Percentiles rank a stretch among this genome's conserved stretches.
Evolutionary conservation across 2,113 vertebrate genomes (phyloP).

Genomic region (Oenanthe oenanthe): DNA sequence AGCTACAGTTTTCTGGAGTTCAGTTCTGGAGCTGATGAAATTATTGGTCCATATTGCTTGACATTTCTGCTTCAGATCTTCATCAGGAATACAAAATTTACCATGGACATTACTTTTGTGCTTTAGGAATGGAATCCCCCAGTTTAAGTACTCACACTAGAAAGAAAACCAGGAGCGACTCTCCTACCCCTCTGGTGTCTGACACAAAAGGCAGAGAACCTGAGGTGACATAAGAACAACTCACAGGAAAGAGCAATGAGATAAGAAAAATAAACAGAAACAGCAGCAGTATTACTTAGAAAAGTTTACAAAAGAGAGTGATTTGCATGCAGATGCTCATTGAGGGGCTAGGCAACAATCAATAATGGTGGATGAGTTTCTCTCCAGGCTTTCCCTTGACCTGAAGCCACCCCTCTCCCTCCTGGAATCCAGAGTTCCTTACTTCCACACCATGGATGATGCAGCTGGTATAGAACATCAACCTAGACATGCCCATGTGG

Average conservation of each 20-base stretch:
- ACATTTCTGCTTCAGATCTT: not conserved
- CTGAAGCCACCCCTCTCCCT: not conserved
- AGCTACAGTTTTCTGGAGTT: not conserved
- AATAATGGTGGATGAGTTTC: not conserved
- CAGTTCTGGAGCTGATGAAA: not conserved
- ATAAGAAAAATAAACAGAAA: not conserved
- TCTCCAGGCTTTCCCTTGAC: not conserved
- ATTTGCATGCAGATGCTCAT: not conserved
- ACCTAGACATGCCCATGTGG: accelerated
- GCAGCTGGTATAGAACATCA: not conserved
- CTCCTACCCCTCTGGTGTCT: not conserved
- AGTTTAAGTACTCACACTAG: not conserved
- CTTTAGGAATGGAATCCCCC: not conserved
- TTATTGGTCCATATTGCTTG: not conserved
- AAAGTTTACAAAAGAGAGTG: not conserved
- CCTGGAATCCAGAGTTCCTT: not conserved
- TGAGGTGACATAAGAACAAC: not conserved
- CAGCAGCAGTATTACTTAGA: not conserved
- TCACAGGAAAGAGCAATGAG: not conserved
- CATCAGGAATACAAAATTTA: not conserved
- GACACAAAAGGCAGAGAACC: not conserved
- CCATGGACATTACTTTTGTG: accelerated
- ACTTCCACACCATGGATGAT: not conserved
- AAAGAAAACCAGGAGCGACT: not conserved
- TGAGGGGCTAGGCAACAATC: not conserved